Evolutionary conservation across 2,797 vertebrate species (phyloP).

Genomic region (Sylvilagus floridanus): DNA sequence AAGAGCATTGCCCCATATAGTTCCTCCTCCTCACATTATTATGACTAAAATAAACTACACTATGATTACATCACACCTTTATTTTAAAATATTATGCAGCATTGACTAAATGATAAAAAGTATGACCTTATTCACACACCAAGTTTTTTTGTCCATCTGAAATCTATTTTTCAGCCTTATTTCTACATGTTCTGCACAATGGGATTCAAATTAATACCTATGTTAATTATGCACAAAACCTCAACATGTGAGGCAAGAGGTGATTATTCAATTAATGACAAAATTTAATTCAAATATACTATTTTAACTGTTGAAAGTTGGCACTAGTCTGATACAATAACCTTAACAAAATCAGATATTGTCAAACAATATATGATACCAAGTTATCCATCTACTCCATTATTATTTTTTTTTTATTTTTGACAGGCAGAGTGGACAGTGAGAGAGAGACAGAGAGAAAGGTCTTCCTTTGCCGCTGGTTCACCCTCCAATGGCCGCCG

Average conservation of each 20-base stretch:
- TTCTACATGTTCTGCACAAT: not conserved
- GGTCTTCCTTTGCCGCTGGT: too few relatives aligned
- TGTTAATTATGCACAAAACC: not conserved
- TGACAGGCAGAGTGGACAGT: too few relatives aligned
- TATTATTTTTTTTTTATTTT: too few relatives aligned
- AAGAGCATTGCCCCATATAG: not conserved
- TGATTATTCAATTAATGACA: not conserved
- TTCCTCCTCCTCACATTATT: not conserved
- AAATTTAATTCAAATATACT: not conserved
- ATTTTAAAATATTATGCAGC: not conserved
- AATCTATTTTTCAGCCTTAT: not conserved
- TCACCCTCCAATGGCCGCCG: too few relatives aligned
- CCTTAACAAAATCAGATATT: not conserved
- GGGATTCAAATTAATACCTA: not conserved
- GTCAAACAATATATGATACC: not conserved
- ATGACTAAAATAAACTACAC: not conserved
- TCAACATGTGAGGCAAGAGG: not conserved
- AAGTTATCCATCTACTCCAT: not conserved
- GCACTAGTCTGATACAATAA: not conserved
- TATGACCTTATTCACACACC: not conserved
- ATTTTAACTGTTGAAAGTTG: not conserved
- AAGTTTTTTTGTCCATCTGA: not conserved
- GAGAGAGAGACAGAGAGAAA: too few relatives aligned
- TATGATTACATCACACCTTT: too few relatives aligned
- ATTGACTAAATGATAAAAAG: not conserved